phyloP scores from a whole-genome alignment of 1,140 invertebrate species.

The Globodera ellingtonae region DNA sequence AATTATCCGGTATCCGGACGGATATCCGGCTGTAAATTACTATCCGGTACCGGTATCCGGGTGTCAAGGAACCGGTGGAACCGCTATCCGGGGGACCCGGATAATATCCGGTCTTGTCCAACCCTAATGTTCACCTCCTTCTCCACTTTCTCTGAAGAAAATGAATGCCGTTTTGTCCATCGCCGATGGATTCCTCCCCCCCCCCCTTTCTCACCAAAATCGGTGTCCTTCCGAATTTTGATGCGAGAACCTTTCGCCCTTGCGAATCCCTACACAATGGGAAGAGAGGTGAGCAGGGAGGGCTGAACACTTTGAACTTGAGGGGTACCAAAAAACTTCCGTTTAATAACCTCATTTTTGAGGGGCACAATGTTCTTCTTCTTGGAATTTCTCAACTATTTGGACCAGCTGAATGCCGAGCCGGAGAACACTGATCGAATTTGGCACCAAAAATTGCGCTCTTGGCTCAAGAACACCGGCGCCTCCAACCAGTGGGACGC shows the following conservation, averaged over 20 bases:
- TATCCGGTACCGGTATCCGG: no score
- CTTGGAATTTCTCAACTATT: constrained; percentile 63
- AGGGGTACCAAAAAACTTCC: no score
- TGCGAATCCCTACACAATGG: constrained; percentile 63
- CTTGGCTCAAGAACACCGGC: constrained; percentile 64
- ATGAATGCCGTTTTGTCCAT: no score
- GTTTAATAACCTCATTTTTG: no score
- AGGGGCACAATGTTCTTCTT: constrained; percentile 65
- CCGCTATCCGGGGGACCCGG: no score
- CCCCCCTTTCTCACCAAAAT: constrained; percentile 10
- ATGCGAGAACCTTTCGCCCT: no score
- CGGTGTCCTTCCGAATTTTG: constrained; percentile 50
- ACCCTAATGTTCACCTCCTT: constrained; percentile 65
- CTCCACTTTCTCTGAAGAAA: constrained; percentile 19
- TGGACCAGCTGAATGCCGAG: constrained; percentile 63
- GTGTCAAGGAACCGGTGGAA: no score
- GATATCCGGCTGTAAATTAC: no score
- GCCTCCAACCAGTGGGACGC: constrained; percentile 58
- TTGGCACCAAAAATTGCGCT: constrained; percentile 60
- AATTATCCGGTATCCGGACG: no score
- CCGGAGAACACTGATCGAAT: constrained; percentile 61
- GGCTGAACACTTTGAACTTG: background rate
- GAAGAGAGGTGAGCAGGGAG: constrained; percentile 23
- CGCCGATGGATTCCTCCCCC: no score
- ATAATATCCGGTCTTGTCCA: no score